Base-by-base conservation (phyloP, 2,888 invertebrate species). In the Drosophila kokeensis region DNA sequence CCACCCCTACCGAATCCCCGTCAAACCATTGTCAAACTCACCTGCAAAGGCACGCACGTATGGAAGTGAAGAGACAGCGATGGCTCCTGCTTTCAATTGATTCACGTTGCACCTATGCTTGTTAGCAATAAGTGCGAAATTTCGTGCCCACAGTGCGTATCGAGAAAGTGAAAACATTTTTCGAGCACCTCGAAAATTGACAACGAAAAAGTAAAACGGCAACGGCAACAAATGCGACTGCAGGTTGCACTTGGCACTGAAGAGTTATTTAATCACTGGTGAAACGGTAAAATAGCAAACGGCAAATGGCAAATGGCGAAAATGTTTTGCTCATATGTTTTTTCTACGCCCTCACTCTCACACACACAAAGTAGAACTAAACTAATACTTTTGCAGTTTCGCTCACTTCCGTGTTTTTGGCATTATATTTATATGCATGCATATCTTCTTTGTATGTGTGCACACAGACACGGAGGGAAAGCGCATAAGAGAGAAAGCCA, bases 101-200 rank as follows among this genome's bases (percentile, higher is more conserved):
- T 61, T 68, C 27, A 69, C 42, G 59, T 69, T 68, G 49, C 60
- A 69, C 64, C 70, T 69, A 58, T 60, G 66, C 63, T 66, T 83
- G 57, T 18, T 69, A 40, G 69, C 67, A 66, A 65, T 69, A 81
- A 73, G 76, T 75, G 73, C 75, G 69, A 87, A 78, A 67, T 79
- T 72, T 82, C 87, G 85, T 82, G 80, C 72, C 79, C 82, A 79
- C 71, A 81, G 69, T 80, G 82, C 76, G 82, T 83, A 69, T 68
- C 85, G 86, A 81, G 83, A 82, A 87, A 87, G 82, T 84, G 90
- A 83, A 89, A 92, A 83, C 92, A 91, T 91, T 88, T 86, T 82
- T 54, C 68, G 36, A 82, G 58, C 68, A 74, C 74, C 68, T 63
- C 21, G 52, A 55, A 45, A 64, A 74, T 62, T 81, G 88, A 90